These are phyloP conservation scores for Dolichallabes microphthalmus DNA, from an alignment of 2,113 vertebrate species.

Conservation along the genomic window DNA sequence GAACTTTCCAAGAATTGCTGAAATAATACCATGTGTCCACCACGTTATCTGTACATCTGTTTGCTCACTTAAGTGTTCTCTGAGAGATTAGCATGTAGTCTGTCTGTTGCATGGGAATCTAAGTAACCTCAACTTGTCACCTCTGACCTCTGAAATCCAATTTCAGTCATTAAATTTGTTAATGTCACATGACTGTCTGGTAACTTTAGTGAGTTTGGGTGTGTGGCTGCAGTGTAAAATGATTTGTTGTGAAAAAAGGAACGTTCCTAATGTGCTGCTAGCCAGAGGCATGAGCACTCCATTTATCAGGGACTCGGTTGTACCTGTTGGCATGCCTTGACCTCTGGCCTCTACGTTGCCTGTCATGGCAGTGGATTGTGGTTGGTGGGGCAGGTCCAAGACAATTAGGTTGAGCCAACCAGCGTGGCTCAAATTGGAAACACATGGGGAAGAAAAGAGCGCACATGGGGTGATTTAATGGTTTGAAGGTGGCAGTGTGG, in stretches of 20 bases:
- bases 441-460: conserved; percentile 55
- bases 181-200: too few species aligned
- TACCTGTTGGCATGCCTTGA: conserved; percentile 62
- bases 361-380: conserved; percentile 54
- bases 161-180: too few species aligned
- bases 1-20: conserved; percentile 58
- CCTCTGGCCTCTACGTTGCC: conserved; percentile 51
- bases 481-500: not conserved
- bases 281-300: conserved; percentile 40
- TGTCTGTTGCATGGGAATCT: conserved; percentile 37
- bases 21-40: not conserved
- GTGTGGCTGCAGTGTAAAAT: conserved; percentile 25
- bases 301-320: conserved; percentile 49
- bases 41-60: conserved; percentile 6
- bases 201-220: conserved; percentile 50
- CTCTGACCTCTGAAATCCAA: conserved; percentile 61
- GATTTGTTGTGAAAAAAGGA: conserved; percentile 15
- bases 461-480: conserved; percentile 5
- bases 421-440: conserved; percentile 72
- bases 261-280: not conserved
- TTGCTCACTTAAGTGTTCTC: conserved; percentile 7
- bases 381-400: conserved; percentile 62
- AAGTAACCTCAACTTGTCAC: conserved; percentile 14
- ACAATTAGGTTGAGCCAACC: conserved; percentile 67
- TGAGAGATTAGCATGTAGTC: conserved; percentile 20